Base-by-base conservation (phyloP, 2,797 vertebrate genomes). In the Pachyuromys duprasi region DNA sequence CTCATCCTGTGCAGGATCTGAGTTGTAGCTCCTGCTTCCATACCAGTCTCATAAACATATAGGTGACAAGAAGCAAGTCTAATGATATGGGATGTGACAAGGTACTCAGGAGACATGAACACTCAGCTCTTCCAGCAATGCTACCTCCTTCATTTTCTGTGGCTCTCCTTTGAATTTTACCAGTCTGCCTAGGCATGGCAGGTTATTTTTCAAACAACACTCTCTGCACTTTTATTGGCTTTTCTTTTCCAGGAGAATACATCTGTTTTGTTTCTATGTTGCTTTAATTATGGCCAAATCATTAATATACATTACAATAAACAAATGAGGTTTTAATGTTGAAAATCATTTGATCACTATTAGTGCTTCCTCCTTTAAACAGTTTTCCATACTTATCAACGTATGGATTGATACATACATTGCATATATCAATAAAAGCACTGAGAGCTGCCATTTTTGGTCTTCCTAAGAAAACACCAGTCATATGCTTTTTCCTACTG, bases 71-170 rank as follows among this genome's bases (percentile, higher is more conserved):
- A 72, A 26, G 18, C 39, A 36, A 28, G 1, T 20, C 63, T 15
- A 4, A 33, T 0, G 3, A 0, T 1, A 3, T 11, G 17, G 24
- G 13, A 26, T 28, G n/a, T 69, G 14, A 8, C 11, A 72, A 15
- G n/a, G 36, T 33, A 15, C 45, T 17, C n/a, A 45, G 20, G 24
- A 89, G 42, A 55, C 3, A 26, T 53, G 13, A 2, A 26, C 8
- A 33, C 36, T 78, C 3, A 31, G 14, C 5, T 24, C 15, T 74
- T 42, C 31, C 31, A 45, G 0, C 22, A 26, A 2, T 18, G 5
- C 28, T 45, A 14, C 6, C 18, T 67, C 39, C n/a, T 62, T 28
- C 15, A 12, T 42, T 75, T 53, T 53, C 22, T 24, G 49, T 49
- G 12, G 15, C 36, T 78, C 81, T 80, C 36, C 2, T 78, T 76